A percentile compares a stretch with the other conserved stretches of the same genome.
These are phyloP conservation scores for Liasis olivaceus DNA, from an alignment of 2,797 vertebrate species.

Conservation along the genomic window DNA sequence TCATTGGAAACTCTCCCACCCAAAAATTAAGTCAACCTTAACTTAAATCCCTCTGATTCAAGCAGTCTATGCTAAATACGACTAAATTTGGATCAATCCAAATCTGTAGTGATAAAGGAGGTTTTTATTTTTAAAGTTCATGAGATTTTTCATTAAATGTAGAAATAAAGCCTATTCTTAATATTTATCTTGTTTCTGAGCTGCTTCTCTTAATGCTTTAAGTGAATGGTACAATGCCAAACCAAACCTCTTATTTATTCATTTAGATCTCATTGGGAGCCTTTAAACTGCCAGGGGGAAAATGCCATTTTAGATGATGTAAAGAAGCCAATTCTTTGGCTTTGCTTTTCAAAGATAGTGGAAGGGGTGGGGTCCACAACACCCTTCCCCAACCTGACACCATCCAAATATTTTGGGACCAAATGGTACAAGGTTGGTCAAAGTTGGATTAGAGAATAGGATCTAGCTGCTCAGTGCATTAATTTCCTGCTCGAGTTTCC, in stretches of 20 bases:
- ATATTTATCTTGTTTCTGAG: neutral
- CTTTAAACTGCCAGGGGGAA: neutral
- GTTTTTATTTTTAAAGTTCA: neutral
- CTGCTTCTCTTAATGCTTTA: neutral
- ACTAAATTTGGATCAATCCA: neutral
- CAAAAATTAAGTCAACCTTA: neutral
- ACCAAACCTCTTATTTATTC: neutral
- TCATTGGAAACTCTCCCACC: neutral
- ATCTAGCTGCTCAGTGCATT: neutral
- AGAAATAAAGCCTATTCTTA: neutral
- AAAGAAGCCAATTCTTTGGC: neutral
- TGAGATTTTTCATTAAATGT: neutral
- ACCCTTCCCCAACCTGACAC: neutral
- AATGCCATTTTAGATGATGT: neutral
- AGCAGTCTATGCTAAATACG: neutral
- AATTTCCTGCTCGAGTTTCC: neutral
- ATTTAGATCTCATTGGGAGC: neutral
- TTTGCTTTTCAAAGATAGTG: neutral
- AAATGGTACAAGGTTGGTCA: neutral
- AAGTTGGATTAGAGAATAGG: neutral
- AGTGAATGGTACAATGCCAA: neutral
- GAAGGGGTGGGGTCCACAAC: neutral
- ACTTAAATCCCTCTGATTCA: neutral
- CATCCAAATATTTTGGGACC: neutral
- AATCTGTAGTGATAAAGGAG: neutral